phyloP scores from a whole-genome alignment of 2,113 vertebrate genomes.

The Perca fluviatilis region DNA sequence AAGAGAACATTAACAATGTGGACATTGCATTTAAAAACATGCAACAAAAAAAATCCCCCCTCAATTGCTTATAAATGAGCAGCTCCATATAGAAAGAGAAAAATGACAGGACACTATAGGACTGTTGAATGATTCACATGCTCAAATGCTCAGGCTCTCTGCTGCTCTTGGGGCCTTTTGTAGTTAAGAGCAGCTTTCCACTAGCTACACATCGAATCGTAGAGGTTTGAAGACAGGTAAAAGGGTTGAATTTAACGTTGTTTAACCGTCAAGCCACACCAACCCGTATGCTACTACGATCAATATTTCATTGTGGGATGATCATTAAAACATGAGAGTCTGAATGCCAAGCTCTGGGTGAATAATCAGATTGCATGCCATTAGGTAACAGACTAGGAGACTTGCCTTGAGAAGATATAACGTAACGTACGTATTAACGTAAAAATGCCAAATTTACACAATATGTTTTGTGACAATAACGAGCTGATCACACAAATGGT shows the following conservation, averaged over 20 bases:
- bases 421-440: no score
- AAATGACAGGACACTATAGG: constrained; percentile 49
- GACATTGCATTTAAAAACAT: neutral
- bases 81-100: constrained; percentile 28
- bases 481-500: neutral
- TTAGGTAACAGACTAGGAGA: constrained; percentile 38
- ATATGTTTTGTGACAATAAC: constrained; percentile 15
- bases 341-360: constrained; percentile 69
- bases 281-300: constrained; percentile 67
- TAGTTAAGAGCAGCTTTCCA: constrained; percentile 36
- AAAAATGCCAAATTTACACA: constrained; percentile 17
- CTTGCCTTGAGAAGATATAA: constrained; percentile 24
- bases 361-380: constrained; percentile 65
- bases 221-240: constrained; percentile 18
- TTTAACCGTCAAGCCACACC: constrained; percentile 68
- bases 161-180: constrained; percentile 43
- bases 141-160: constrained; percentile 22
- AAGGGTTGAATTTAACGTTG: constrained; percentile 55
- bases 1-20: constrained; percentile 15
- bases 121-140: constrained; percentile 68
- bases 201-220: constrained; percentile 16
- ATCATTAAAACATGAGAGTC: constrained; percentile 81
- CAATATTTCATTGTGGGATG: constrained; percentile 76
- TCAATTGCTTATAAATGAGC: constrained; percentile 48
- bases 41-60: neutral